Conservation (phyloP, 2,888 invertebrate genomes). For the Azorinus chamasolen region DNA sequence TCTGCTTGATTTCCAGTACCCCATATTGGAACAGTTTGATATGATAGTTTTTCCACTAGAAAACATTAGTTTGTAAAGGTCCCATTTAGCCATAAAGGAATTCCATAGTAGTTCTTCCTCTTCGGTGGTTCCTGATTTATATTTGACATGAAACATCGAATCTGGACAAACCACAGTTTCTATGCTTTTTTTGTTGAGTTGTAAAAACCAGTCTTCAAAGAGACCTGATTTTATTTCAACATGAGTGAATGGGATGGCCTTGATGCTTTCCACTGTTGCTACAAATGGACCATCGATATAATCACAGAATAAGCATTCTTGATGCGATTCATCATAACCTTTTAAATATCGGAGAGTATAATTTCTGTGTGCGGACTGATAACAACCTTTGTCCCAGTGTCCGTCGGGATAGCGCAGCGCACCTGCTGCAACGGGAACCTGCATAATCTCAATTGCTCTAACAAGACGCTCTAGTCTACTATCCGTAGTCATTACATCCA, state of each 20-base stretch:
- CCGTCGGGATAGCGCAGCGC: slow-evolving; percentile 73
- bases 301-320: slow-evolving; percentile 83
- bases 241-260: slow-evolving; percentile 59
- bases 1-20: neutral
- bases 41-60: slow-evolving; percentile 71
- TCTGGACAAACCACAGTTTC: slow-evolving; percentile 80
- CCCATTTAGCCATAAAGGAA: slow-evolving; percentile 47
- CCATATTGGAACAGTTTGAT: slow-evolving; percentile 52
- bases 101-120: slow-evolving; percentile 28
- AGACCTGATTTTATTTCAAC: slow-evolving; percentile 60
- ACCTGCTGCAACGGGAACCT: slow-evolving; percentile 74
- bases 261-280: slow-evolving; percentile 64
- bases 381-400: slow-evolving; percentile 79
- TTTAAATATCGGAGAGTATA: slow-evolving; percentile 74
- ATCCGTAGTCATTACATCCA: slow-evolving; percentile 71
- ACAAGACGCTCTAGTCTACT: slow-evolving; percentile 77
- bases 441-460: slow-evolving; percentile 70
- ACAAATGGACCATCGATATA: slow-evolving; percentile 81
- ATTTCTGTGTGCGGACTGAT: slow-evolving; percentile 75
- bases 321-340: slow-evolving; percentile 79
- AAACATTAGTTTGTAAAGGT: slow-evolving; percentile 43
- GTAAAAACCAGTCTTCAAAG: slow-evolving; percentile 81
- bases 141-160: slow-evolving; percentile 77
- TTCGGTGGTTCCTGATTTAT: neutral
- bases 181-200: slow-evolving; percentile 51